Evolutionary conservation across 2,888 invertebrate genomes (phyloP).

Genomic region (Sarcophaga subvicina): DNA sequence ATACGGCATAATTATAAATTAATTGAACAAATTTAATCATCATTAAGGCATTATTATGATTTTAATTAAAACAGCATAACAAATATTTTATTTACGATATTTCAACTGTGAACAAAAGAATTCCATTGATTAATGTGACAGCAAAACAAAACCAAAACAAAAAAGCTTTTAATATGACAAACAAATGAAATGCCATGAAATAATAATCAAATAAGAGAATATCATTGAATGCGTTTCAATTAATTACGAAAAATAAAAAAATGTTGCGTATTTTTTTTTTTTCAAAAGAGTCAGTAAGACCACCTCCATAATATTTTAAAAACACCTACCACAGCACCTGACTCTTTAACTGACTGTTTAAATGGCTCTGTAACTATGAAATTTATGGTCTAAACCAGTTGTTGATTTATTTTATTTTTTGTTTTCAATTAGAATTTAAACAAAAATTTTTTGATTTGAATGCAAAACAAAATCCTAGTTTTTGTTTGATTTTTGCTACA

Average conservation of each 20-base stretch:
- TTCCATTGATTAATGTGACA: not conserved
- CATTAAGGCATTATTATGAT: not conserved
- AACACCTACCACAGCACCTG: not conserved
- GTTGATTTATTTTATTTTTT: not conserved
- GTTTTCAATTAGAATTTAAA: too few relatives aligned
- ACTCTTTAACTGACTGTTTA: not conserved
- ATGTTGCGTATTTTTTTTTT: not conserved
- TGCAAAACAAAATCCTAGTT: not conserved
- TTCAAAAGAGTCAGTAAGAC: not conserved
- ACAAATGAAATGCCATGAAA: not conserved
- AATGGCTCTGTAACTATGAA: not conserved
- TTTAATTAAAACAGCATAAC: not conserved
- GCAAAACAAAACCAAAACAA: too few relatives aligned
- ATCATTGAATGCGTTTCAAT: not conserved
- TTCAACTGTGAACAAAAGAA: not conserved
- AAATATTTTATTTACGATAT: not conserved
- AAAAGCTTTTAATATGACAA: not conserved
- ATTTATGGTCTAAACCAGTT: not conserved
- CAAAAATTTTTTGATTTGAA: too few relatives aligned
- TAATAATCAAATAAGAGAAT: not conserved
- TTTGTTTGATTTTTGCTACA: not conserved
- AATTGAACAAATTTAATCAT: not conserved
- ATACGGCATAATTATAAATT: not conserved
- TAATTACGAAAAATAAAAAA: not conserved
- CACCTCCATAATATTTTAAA: not conserved